Evolutionary conservation across 1,140 invertebrate species (phyloP).

Genomic region (Eriocheir sinensis): DNA sequence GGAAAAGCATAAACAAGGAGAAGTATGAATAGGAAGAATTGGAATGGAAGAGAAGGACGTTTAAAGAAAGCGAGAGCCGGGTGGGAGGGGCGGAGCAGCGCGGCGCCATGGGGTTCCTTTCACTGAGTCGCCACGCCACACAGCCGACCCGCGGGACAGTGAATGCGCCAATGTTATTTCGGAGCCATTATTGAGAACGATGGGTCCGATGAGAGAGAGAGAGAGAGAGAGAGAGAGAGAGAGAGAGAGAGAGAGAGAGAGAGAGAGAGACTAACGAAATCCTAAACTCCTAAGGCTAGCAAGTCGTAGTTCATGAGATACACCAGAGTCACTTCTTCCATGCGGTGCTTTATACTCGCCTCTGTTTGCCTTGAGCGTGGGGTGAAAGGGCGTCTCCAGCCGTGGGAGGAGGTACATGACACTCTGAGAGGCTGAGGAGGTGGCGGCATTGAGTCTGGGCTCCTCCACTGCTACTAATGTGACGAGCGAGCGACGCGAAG

Average conservation of each 20-base stretch:
- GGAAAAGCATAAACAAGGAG: too few species aligned
- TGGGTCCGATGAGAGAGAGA: not conserved
- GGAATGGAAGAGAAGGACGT: not conserved
- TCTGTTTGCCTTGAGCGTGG: not conserved
- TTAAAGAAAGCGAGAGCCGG: not conserved
- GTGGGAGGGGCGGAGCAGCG: not conserved
- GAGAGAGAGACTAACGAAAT: not conserved
- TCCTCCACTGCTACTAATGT: not conserved
- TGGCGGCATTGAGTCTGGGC: not conserved
- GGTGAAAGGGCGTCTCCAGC: not conserved
- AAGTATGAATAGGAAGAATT: not conserved
- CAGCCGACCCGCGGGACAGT: slow-evolving; percentile 25
- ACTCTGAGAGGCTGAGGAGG: not conserved
- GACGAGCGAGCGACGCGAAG: not conserved
- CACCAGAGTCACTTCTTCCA: not conserved
- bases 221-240: not conserved
- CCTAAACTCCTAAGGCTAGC: not conserved
- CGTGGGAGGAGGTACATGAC: not conserved
- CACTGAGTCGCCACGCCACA: slow-evolving; percentile 45
- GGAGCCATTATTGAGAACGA: slow-evolving; percentile 41
- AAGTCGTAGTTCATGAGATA: not conserved
- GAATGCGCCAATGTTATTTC: slow-evolving; percentile 62
- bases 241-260: slow-evolving; percentile 41
- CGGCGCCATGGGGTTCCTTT: slow-evolving; percentile 56
- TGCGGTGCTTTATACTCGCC: not conserved